Evolutionary conservation across 2,797 vertebrate genomes (phyloP).

Genomic region (Pangasius mekongensis): DNA sequence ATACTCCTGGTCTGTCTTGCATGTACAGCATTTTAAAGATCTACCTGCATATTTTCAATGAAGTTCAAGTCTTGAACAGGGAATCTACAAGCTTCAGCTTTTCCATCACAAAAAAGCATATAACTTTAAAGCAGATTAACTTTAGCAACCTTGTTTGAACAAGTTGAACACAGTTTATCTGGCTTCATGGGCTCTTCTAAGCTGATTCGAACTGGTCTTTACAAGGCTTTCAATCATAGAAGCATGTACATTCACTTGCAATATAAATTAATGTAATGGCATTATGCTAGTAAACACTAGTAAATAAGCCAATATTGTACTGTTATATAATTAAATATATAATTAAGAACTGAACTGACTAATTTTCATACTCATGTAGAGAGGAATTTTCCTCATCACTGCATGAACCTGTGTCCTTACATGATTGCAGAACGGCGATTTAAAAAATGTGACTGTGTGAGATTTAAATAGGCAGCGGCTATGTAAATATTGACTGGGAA

Average conservation of each 20-base stretch:
- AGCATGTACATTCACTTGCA: neutral
- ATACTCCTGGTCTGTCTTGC: neutral
- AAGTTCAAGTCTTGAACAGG: neutral
- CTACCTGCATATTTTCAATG: neutral
- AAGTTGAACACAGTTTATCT: neutral
- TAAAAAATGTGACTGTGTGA: neutral
- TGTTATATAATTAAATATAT: neutral
- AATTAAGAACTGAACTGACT: neutral
- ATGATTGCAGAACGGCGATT: neutral
- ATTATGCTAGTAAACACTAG: neutral
- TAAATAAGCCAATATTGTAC: neutral
- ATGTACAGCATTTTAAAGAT: neutral
- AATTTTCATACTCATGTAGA: neutral
- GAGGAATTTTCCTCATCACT: neutral
- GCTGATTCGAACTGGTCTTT: neutral
- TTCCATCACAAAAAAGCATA: neutral
- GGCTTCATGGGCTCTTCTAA: neutral
- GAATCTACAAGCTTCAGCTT: neutral
- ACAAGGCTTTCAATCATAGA: neutral
- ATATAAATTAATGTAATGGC: neutral
- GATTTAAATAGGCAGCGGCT: neutral
- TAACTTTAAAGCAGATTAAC: neutral
- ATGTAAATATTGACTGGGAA: neutral
- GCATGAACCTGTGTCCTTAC: neutral
- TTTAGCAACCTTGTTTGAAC: neutral